These are phyloP conservation scores for Takifugu bimaculatus DNA, from an alignment of 2,113 vertebrate genomes.

Conservation along the genomic window DNA sequence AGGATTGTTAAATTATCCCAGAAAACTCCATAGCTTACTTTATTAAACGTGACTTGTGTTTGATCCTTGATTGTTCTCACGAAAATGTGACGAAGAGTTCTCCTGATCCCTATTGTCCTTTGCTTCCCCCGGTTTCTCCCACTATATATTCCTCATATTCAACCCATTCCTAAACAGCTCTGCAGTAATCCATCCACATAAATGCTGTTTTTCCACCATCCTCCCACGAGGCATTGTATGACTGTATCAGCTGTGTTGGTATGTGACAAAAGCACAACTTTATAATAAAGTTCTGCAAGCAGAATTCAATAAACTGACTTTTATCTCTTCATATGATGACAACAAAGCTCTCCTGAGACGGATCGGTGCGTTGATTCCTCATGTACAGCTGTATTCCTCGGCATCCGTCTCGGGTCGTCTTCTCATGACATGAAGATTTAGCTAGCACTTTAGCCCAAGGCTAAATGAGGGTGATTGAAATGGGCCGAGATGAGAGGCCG, in stretches of 20 bases:
- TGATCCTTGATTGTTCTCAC: slow-evolving; percentile 45
- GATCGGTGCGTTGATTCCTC: background rate
- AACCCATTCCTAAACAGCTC: background rate
- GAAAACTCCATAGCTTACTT: too few relatives aligned
- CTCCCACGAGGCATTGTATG: too few relatives aligned
- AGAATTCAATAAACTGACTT: background rate
- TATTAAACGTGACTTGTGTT: too few relatives aligned
- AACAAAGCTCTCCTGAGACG: too few relatives aligned
- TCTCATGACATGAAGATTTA: slow-evolving; percentile 46
- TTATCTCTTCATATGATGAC: too few relatives aligned
- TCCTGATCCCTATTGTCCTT: background rate
- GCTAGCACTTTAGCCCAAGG: slow-evolving; percentile 52
- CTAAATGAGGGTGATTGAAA: slow-evolving; percentile 33
- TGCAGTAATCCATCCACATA: background rate
- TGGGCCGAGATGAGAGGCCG: slow-evolving; percentile 29
- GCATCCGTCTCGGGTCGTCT: slow-evolving; percentile 23
- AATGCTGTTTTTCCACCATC: background rate
- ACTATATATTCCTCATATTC: background rate
- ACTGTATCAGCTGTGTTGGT: background rate
- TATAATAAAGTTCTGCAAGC: slow-evolving; percentile 22
- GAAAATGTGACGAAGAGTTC: slow-evolving; percentile 43
- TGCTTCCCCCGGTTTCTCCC: background rate
- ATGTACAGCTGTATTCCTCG: slow-evolving; percentile 11
- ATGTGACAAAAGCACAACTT: slow-evolving; percentile 20
- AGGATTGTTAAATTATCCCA: too few relatives aligned